Base-by-base conservation (phyloP, 2,888 invertebrate genomes). In the Spodoptera picta region DNA sequence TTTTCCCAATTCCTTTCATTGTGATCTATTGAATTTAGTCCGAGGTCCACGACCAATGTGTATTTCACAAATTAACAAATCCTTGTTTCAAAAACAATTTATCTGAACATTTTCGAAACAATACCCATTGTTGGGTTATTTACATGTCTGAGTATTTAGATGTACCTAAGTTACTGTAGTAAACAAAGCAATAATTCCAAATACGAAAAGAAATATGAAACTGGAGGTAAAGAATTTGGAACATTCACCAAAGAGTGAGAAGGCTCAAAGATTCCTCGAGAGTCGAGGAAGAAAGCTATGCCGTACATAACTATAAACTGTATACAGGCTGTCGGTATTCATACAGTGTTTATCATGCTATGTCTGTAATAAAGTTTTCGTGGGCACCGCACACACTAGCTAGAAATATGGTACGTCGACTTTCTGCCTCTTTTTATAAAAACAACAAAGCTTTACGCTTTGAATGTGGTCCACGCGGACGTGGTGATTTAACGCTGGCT, bases 281-380 rank as follows among this genome's bases (percentile, higher is more conserved):
- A 43, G 44, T 55, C 24, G 55, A 55, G 42, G 60, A 79, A 71
- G 68, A 74, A 69, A 75, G 56, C 56, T 66, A 53, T 42, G 60
- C 44, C 54, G 24, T 67, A 44, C 52, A 67, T 52, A 72, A 41
- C 54, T 74, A 65, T 41, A 50, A 50, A 43, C 43, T 72, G 9
- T 55, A 47, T 65, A 58, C 46, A 52, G 47, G 12, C 56, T 48
- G 51, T 63, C 59, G 44, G 62, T 57, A 57, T 61, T 65, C 67
- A 69, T 51, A 50, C 65, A 65, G 60, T 72, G 69, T 79, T 74
- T 79, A 75, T 75, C 72, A 73, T 64, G 69, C 65, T 59, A 67
- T 67, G 67, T 71, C 54, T 58, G 73, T 73, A 73, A 75, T 79
- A 81, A 82, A 82, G 69, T 81, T 79, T 82, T 67, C 66, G 70